Evolutionary conservation across 1,140 invertebrate species (phyloP), one percentile per base, ranked within the genome.

Genomic region (Saxidomus purpurata): DNA sequence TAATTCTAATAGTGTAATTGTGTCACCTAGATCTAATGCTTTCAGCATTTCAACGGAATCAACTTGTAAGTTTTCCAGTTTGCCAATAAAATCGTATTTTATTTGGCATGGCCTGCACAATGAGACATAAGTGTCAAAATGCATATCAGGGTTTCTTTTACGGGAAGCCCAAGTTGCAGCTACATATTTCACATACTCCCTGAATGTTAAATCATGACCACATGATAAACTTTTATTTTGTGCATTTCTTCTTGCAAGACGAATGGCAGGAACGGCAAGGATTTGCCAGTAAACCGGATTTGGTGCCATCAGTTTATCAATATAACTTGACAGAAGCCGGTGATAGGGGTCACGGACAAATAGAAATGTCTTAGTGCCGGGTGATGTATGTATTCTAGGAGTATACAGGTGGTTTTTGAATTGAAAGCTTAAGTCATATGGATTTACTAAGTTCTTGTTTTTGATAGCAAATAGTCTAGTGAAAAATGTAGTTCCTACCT

Each of bases 191-290:
- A 82, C 36, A 38, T 81, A 80, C 55, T 88, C 87, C 11, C 40
- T 19, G 55, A 88, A 88, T 8, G 87, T 88, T 19, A 82, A 17
- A 55, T 80, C 77, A 81, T 88, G 87, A 11, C 84, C 74, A 38
- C 77, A 71, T 31, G 34, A 4, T 34, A 87, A 11, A 34, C 38
- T 79, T 31, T 81, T 63, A 13, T 1, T 25, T 8, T 22, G 13
- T 6, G 52, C 0, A 22, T 55, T 55, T 11, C 9, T 38, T 25
- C 87, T 22, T 49, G 43, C 61, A 22, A 25, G 22, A 17, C 40
- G 61, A 43, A 88, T 88, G 25, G 87, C 77, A 2, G 55, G 49
- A 3, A 80, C 25, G n/a, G 77, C 87, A 9, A n/a, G n/a, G n/a
- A n/a, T n/a, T n/a, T n/a, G n/a, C n/a, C n/a, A n/a, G n/a, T n/a